These are phyloP conservation scores for Polylopha cassiicola DNA, from an alignment of 2,888 invertebrate genomes.

Conservation along the genomic window DNA sequence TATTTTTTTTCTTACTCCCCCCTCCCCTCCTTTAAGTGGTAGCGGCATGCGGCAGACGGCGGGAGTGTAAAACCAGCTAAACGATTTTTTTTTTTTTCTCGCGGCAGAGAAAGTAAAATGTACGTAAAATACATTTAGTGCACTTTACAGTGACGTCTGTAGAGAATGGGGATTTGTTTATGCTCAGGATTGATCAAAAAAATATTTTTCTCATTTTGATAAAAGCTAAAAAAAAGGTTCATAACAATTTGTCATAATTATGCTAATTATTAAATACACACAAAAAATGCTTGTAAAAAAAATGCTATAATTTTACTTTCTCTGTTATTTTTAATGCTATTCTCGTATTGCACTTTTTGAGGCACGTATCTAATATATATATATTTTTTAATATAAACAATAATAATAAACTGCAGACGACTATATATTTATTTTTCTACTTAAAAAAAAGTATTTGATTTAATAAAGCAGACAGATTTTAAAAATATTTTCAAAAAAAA, in stretches of 20 bases:
- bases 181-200: too few species aligned
- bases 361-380: conserved; percentile 5
- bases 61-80: conserved; percentile 36
- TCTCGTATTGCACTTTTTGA: conserved; percentile 29
- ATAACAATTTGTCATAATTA: too few species aligned
- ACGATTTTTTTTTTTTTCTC: conserved; percentile 38
- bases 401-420: too few species aligned
- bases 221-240: too few species aligned
- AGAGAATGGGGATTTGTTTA: conserved; percentile 51
- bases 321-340: conserved; percentile 55
- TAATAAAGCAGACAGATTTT: too few species aligned
- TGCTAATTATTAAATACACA: too few species aligned
- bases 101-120: conserved; percentile 74
- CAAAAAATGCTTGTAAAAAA: too few species aligned
- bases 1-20: conserved; percentile 33
- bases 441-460: too few species aligned
- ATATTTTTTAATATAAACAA: too few species aligned
- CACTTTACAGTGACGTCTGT: conserved; percentile 26
- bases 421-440: too few species aligned
- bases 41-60: conserved; percentile 47
- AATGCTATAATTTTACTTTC: conserved; percentile 64
- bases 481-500: too few species aligned
- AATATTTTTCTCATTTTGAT: too few species aligned
- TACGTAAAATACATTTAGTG: conserved; percentile 43
- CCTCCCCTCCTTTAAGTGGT: conserved; percentile 19